Base-by-base conservation (phyloP, 1,140 invertebrate genomes). In the Asobara japonica region DNA sequence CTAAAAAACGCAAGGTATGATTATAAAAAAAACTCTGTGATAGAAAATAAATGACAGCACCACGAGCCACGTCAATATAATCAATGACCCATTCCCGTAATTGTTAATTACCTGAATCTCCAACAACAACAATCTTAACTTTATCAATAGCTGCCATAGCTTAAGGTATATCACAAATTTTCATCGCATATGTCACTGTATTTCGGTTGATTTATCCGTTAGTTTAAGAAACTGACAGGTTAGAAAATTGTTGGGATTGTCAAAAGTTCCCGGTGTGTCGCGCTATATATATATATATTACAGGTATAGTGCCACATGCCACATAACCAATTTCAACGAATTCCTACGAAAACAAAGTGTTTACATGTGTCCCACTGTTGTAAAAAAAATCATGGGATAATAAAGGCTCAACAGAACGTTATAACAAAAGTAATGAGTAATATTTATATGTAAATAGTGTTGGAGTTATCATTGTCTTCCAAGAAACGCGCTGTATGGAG, bases 121-220 rank as follows among this genome's bases (percentile, higher is more conserved):
- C 96, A 69, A 97, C 92, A 62, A 98, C 92, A 69, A 98, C 91
- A 66, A 98, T 93, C 88, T 95, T 94, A 6, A 97, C 95, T 90
- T 95, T 95, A 82, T 96, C 94, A 77, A 93, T 93, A 25, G 91
- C 90, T 78, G 93, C 91, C 92, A 93, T 93, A 74, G 65, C 78
- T 78, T 38, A 72, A 62, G 2, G 31, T n/a, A 20, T 8, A 56
- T n/a, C n/a, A n/a, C n/a, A 22, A 25, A 56, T 25, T 25, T 51
- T 70, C n/a, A 4, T 65, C 27, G 8, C 36, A 62, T 67, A 62
- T 51, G 22, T 45, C 11, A 8, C 10, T 67, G 36, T 61, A 20
- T 36, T 25, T 11, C 10, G 18, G 6, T n/a, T 60, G 16, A 33
- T 56, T 3, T 13, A 36, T 61, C 33, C 5, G 36, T 62, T 18